Percentiles rank a stretch among this genome's conserved stretches.
Conservation (phyloP, 2,888 invertebrate genomes). For the Phalangium opilio region DNA sequence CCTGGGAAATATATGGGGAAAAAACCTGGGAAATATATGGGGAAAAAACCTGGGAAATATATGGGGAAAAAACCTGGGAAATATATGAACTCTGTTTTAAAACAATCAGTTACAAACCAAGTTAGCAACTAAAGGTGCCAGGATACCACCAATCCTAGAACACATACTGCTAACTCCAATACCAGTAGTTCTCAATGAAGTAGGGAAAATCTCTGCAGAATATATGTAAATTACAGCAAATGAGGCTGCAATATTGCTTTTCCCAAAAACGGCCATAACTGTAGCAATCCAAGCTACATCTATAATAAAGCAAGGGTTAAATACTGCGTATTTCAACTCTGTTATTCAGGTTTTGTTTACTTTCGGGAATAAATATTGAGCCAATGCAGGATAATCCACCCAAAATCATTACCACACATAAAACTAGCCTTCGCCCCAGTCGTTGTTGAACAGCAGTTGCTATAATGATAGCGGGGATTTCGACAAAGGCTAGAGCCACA, state of each 20-base stretch:
- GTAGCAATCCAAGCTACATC: conserved; percentile 36
- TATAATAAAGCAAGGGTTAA: conserved; percentile 10
- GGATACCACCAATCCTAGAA: conserved; percentile 18
- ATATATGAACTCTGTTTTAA: no score
- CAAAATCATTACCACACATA: conserved; percentile 67
- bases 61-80: no score
- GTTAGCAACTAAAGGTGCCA: conserved; percentile 17
- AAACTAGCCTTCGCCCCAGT: conserved; percentile 63
- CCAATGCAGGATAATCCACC: conserved; percentile 70
- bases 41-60: no score
- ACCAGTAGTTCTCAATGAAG: conserved; percentile 35
- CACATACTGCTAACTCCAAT: conserved; percentile 19
- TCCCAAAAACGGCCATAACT: conserved; percentile 46
- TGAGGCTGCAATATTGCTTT: conserved; percentile 49
- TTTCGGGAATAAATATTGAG: conserved; percentile 63
- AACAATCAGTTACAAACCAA: conserved; percentile 17
- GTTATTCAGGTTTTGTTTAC: conserved; percentile 34
- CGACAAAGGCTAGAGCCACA: conserved; percentile 36
- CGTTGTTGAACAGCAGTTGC: conserved; percentile 81
- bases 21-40: no score
- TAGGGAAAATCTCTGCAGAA: conserved; percentile 50
- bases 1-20: no score
- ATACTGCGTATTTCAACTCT: not conserved
- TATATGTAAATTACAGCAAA: conserved; percentile 53
- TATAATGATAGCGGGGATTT: conserved; percentile 49